A percentile compares a stretch with the other conserved stretches of the same genome.
phyloP scores from a whole-genome alignment of 2,113 vertebrate genomes.

The Campylomormyrus numenius region DNA sequence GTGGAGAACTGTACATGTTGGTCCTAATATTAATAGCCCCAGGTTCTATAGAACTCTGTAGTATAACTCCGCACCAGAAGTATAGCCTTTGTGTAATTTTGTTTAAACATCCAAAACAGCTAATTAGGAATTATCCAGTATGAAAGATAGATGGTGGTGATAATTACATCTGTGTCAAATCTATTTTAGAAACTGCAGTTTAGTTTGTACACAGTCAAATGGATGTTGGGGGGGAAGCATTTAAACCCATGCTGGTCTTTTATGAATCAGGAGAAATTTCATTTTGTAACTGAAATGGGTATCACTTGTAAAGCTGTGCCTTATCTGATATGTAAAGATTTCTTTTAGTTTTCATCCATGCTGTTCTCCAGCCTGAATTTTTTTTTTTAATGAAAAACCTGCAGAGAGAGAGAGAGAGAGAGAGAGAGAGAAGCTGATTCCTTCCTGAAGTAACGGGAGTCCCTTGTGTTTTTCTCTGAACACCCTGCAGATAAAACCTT shows the following conservation, averaged over 20 bases:
- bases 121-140: slow-evolving; percentile 52
- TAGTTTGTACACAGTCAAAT: neutral
- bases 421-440: neutral
- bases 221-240: neutral
- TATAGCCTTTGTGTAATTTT: slow-evolving; percentile 32
- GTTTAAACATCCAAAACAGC: slow-evolving; percentile 47
- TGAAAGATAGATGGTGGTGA: slow-evolving; percentile 44
- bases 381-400: neutral
- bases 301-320: neutral
- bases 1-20: neutral
- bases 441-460: neutral
- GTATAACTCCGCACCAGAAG: slow-evolving; percentile 43
- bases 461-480: neutral
- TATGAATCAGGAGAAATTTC: neutral
- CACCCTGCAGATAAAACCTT: neutral
- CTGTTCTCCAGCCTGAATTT: neutral
- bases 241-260: neutral
- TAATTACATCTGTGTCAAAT: slow-evolving; percentile 22
- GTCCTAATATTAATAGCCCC: neutral
- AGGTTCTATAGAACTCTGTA: slow-evolving; percentile 35
- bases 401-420: neutral
- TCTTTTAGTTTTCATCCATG: neutral
- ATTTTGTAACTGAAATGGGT: neutral
- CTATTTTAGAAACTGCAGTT: neutral
- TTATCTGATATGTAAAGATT: neutral